A percentile compares a stretch with the other conserved stretches of the same genome.
Evolutionary conservation across 2,888 invertebrate genomes (phyloP).

Genomic region (Drosophila kanekoi): DNA sequence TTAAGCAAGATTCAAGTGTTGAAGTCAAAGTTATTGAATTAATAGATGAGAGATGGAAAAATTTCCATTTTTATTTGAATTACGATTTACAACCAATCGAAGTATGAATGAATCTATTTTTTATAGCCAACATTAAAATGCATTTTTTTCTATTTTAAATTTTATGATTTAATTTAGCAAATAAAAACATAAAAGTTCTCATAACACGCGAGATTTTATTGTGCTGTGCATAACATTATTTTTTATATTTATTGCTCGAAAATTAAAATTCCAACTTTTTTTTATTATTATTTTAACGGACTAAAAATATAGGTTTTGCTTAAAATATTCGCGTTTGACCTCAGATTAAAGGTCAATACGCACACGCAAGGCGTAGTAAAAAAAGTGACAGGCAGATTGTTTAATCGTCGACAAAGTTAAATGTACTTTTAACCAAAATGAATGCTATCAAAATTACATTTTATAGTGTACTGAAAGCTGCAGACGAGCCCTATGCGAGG

Average conservation of each 20-base stretch:
- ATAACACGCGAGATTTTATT: background rate
- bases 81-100: background rate
- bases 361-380: background rate
- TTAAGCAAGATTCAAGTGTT: background rate
- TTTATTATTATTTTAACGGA: constrained; percentile 9
- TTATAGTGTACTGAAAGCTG: no score
- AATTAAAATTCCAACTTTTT: background rate
- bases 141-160: constrained; percentile 14
- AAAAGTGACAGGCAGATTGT: no score
- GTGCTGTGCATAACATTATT: background rate
- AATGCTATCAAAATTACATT: no score
- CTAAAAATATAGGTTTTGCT: background rate
- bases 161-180: constrained; percentile 31
- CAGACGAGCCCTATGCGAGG: no score
- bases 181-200: background rate
- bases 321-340: background rate
- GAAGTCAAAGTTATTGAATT: constrained; percentile 1
- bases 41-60: background rate
- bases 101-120: constrained; percentile 8
- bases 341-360: background rate
- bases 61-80: constrained; percentile 22
- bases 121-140: constrained; percentile 14
- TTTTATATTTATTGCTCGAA: constrained; percentile 22
- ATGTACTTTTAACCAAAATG: background rate
- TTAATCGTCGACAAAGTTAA: background rate